Base-by-base conservation (phyloP, 1,140 invertebrate species). In the Meloidogyne floridensis region DNA sequence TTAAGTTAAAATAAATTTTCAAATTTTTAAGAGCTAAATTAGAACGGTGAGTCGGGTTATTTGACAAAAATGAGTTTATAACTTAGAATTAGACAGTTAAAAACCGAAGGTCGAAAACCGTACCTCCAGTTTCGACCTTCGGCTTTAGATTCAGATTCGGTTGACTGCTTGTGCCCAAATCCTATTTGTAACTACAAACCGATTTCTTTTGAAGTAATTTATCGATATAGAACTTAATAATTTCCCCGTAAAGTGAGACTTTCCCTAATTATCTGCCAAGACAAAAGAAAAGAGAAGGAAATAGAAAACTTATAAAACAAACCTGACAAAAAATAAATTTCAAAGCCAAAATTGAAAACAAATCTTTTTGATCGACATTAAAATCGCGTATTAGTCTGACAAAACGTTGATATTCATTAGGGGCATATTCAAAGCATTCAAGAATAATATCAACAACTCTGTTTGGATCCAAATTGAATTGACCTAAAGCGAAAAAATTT, bases 401-500 rank as follows among this genome's bases (percentile, higher is more conserved):
- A 90, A 96, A 97, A 59, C 51, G 53, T 84, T 96, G 92, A 13
- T 91, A 81, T 11, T 90, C 84, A 53, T 88, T 84, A 8, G 94
- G 93, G 80, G 94, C 93, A 84, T 94, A 94, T 91, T 99, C 97
- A 92, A 99, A 98, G 13, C 95, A 95, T 91, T 99, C 97, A 80
- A 99, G 92, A 82, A 99, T 94, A 78, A 98, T 94, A 90, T 99
- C 97, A 81, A 99, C 91, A 0, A 98, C 96, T 88, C 98, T 92
- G 91, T 99, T 99, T 20, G 98, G 98, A 92, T 99, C 97, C 87
- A 99, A 93, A 92, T 98, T 98, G 90, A 99, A 99, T 91, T 96
- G 98, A 88, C 97, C 96, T 96, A 90, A 88, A 83, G 32, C 32
- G 3, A 32, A 42, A 20, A 1, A 51, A 13, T 18, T 7, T 80